Base-by-base conservation (phyloP, 1,140 invertebrate genomes). In the Zaprionus africanus region DNA sequence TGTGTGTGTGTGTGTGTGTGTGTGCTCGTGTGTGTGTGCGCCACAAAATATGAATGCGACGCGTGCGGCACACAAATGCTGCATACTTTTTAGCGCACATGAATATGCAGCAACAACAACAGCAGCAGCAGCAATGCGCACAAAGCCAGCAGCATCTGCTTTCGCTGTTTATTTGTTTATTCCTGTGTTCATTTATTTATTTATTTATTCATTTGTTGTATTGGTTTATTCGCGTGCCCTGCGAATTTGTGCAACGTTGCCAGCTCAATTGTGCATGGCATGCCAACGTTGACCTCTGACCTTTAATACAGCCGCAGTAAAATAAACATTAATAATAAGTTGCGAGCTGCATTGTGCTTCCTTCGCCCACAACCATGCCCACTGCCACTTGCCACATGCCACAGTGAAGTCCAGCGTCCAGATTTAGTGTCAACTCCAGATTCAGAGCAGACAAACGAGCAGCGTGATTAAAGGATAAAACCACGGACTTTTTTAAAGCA, bases 231-330 rank as follows among this genome's bases (percentile, higher is more conserved):
- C 49, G 78, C 77, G 53, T 60, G 26, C 24, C 66, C 71, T 69
- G 77, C 78, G 73, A n/a, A 46, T 46, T 46, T 17, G 41, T n/a
- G n/a, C n/a, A 9, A 17, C 68, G 43, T 76, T 76, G 70, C 70
- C 58, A 74, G 63, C 59, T 65, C 58, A 73, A 78, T 82, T 82
- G 79, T 81, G 79, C 75, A 74, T 82, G 77, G 38, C 57, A 62
- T 51, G 19, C 46, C 46, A 56, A 17, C 22, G 22, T 56, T 56
- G 26, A 51, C 46, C 46, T 51, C 9, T 26, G 17, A 62, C 17
- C 60, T 34, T 51, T 51, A 56, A 49, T 57, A n/a, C 43, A 60
- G 17, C 43, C 28, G 49, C 28, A 43, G 28, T 24, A 26, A 56
- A 17, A 24, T 26, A 28, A 51, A 70, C 46, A 62, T 64, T 38